phyloP scores from a whole-genome alignment of 2,797 vertebrate genomes.

The Carapus acus region DNA sequence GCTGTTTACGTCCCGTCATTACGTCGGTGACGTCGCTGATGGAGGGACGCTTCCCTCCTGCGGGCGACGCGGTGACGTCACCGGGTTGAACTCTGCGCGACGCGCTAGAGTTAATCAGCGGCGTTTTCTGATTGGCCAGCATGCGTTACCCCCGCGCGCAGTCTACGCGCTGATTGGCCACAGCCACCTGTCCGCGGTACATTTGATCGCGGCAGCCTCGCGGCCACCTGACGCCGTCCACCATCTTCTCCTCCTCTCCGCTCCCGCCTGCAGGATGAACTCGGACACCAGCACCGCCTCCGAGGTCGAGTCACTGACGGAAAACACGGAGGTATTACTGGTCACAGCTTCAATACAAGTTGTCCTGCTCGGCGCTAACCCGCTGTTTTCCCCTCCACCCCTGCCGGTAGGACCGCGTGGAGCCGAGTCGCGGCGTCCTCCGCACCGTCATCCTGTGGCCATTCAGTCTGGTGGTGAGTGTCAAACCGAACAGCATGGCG shows the following conservation, averaged over 20 bases:
- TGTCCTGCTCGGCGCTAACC: no score
- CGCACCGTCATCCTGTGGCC: conserved; percentile 65
- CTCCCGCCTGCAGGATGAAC: conserved; percentile 51
- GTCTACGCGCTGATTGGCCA: conserved; percentile 53
- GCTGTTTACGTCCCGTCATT: no score
- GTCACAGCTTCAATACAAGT: neutral
- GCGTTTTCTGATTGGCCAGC: conserved; percentile 29
- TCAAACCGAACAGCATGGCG: neutral
- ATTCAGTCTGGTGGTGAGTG: conserved; percentile 27
- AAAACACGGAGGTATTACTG: conserved; percentile 42
- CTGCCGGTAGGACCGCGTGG: conserved; percentile 45
- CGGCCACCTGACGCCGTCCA: fast-evolving
- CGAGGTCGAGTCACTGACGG: conserved; percentile 27
- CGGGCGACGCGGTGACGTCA: no score
- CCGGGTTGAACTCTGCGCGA: no score
- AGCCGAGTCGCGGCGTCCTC: conserved; percentile 49
- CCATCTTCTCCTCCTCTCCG: no score
- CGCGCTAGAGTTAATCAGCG: conserved; percentile 57
- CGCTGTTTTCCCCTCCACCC: no score
- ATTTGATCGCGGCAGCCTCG: conserved; percentile 22
- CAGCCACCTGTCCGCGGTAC: conserved; percentile 11
- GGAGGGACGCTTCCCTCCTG: no score
- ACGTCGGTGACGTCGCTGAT: no score
- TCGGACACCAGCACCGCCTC: conserved; percentile 16
- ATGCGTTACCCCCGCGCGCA: conserved; percentile 43